Percentiles rank a stretch among this genome's conserved stretches.
These are phyloP conservation scores for Lacanobia oleracea DNA, from an alignment of 2,888 invertebrate genomes.

Conservation along the genomic window DNA sequence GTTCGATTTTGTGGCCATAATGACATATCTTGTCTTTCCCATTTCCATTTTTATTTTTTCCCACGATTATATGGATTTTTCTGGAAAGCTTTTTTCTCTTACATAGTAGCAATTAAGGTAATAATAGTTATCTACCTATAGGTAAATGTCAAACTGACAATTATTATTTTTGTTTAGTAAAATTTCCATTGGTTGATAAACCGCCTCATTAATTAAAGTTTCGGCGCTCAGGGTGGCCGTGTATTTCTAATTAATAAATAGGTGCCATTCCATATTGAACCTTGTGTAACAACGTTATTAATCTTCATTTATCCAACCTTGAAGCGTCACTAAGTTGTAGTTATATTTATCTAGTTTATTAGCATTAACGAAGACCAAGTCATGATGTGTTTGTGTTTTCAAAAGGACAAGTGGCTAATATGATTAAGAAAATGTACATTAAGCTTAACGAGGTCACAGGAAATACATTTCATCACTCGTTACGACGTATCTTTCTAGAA, in stretches of 20 bases:
- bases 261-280: not conserved
- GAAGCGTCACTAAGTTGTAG: slow-evolving; percentile 14
- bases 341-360: slow-evolving; percentile 19
- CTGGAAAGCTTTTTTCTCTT: not conserved
- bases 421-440: slow-evolving; percentile 49
- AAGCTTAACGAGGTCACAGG: slow-evolving; percentile 21
- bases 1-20: no score
- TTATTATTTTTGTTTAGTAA: not conserved
- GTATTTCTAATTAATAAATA: not conserved
- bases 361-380: slow-evolving; percentile 5
- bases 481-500: slow-evolving; percentile 10
- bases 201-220: not conserved
- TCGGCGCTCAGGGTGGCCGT: not conserved
- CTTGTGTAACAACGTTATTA: slow-evolving; percentile 12
- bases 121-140: not conserved
- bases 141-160: no score
- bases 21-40: no score
- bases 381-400: slow-evolving; percentile 23
- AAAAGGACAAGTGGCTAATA: slow-evolving; percentile 22
- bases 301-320: slow-evolving; percentile 13
- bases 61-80: not conserved
- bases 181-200: not conserved
- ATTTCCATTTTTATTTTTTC: no score
- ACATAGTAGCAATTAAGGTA: not conserved
- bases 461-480: slow-evolving; percentile 13